These are phyloP conservation scores for Potamilus streckersoni DNA, from an alignment of 1,140 invertebrate species.

Conservation along the genomic window DNA sequence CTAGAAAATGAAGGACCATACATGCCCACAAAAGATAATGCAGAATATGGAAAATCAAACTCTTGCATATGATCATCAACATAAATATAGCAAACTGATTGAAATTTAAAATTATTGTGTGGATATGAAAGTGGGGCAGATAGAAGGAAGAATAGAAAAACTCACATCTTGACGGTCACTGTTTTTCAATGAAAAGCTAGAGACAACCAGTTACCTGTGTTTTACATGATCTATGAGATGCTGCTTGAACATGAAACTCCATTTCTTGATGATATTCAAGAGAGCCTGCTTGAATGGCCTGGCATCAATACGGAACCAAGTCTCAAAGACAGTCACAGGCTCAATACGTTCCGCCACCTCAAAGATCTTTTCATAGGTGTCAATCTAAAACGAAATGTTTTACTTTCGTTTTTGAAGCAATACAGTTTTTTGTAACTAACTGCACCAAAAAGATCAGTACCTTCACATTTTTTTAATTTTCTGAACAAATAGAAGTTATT, in stretches of 20 bases:
- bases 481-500: too few relatives aligned
- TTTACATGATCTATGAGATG: slow-evolving; percentile 89
- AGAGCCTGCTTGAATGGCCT: slow-evolving; percentile 52
- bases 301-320: slow-evolving; percentile 91
- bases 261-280: slow-evolving; percentile 75
- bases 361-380: slow-evolving; percentile 86
- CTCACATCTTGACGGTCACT: not conserved
- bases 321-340: slow-evolving; percentile 79
- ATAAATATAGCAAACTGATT: slow-evolving; percentile 1
- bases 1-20: not conserved
- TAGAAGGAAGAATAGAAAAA: not conserved
- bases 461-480: too few relatives aligned
- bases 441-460: too few relatives aligned
- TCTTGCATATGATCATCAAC: too few relatives aligned
- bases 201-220: slow-evolving; percentile 66
- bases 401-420: not conserved
- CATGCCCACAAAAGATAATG: not conserved
- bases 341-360: slow-evolving; percentile 70
- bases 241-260: slow-evolving; percentile 93
- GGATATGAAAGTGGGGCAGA: not conserved
- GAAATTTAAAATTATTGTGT: slow-evolving; percentile 2
- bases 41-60: not conserved
- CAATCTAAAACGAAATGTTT: slow-evolving; percentile 73
- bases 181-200: not conserved
- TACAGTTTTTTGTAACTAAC: too few relatives aligned